phyloP scores from a whole-genome alignment of 2,113 vertebrate species.

The Tylochromis polylepis region DNA sequence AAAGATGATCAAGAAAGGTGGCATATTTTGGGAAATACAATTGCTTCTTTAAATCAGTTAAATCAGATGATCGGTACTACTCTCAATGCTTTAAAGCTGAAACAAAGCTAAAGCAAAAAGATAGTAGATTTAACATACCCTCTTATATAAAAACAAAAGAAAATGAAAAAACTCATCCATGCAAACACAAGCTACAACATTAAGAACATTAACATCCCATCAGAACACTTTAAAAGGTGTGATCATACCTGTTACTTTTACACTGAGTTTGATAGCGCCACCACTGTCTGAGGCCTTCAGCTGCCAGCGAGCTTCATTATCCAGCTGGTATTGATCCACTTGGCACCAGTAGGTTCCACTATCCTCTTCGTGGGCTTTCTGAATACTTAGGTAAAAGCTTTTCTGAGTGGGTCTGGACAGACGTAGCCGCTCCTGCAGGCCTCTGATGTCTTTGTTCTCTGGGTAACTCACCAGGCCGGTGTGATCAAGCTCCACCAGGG shows the following conservation, averaged over 20 bases:
- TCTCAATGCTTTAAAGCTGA: too few relatives aligned
- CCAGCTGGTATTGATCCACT: conserved; percentile 60
- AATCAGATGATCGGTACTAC: too few relatives aligned
- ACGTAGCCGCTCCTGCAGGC: conserved; percentile 38
- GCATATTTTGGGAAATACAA: neutral
- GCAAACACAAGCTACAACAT: neutral
- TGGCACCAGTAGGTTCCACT: conserved; percentile 60
- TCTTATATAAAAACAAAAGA: too few relatives aligned
- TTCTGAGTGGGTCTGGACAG: conserved; percentile 42
- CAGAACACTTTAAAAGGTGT: neutral
- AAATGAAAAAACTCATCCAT: too few relatives aligned
- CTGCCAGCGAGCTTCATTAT: conserved; percentile 38
- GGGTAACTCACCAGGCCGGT: conserved; percentile 51
- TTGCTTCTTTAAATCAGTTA: too few relatives aligned
- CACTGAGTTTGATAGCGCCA: conserved; percentile 37
- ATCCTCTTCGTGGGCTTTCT: conserved; percentile 32
- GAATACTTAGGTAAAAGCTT: conserved; percentile 49
- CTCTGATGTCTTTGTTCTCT: neutral
- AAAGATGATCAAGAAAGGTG: too few relatives aligned
- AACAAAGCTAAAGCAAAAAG: neutral
- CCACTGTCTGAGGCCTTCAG: conserved; percentile 23
- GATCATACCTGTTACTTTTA: conserved; percentile 52
- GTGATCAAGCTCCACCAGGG: conserved; percentile 46
- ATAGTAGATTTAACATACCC: neutral
- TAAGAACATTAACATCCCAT: neutral